Evolutionary conservation across 2,888 invertebrate genomes (phyloP).

Genomic region (Disparrhopalites patrizii): DNA sequence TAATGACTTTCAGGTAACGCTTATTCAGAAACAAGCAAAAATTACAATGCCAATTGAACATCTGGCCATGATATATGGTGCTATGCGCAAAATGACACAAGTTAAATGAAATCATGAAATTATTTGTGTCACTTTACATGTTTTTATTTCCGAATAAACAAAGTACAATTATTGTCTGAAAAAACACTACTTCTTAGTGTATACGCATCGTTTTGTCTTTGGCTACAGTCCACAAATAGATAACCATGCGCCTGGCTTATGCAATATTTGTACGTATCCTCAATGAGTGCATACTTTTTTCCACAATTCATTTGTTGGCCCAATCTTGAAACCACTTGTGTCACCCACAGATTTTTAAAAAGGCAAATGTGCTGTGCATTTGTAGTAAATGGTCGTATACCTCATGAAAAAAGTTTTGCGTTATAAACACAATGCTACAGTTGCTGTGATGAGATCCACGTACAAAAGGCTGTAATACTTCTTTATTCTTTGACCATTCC

Average conservation of each 20-base stretch:
- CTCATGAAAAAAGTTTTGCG: neutral
- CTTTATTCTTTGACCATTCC: conserved; percentile 1
- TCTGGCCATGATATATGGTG: too few species aligned
- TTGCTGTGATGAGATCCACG: conserved; percentile 6
- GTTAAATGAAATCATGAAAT: too few species aligned
- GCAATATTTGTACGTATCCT: conserved; percentile 30
- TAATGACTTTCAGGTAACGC: too few species aligned
- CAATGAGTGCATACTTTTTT: conserved; percentile 13
- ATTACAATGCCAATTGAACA: too few species aligned
- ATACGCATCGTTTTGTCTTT: conserved; percentile 34
- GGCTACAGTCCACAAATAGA: conserved; percentile 36
- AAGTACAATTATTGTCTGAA: neutral
- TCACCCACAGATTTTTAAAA: conserved; percentile 37
- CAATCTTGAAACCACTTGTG: conserved; percentile 5
- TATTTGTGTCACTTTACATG: too few species aligned
- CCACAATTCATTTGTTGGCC: conserved; percentile 38
- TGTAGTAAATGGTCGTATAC: conserved; percentile 10
- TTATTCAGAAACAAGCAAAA: too few species aligned
- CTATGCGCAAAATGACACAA: too few species aligned
- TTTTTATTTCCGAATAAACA: neutral
- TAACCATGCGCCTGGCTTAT: conserved; percentile 32
- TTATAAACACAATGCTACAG: neutral
- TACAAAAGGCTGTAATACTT: neutral
- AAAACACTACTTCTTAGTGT: conserved; percentile 32
- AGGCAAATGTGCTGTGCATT: conserved; percentile 18